These are phyloP conservation scores for Leptinotarsa juncta DNA, from an alignment of 2,888 invertebrate genomes.

Conservation along the genomic window DNA sequence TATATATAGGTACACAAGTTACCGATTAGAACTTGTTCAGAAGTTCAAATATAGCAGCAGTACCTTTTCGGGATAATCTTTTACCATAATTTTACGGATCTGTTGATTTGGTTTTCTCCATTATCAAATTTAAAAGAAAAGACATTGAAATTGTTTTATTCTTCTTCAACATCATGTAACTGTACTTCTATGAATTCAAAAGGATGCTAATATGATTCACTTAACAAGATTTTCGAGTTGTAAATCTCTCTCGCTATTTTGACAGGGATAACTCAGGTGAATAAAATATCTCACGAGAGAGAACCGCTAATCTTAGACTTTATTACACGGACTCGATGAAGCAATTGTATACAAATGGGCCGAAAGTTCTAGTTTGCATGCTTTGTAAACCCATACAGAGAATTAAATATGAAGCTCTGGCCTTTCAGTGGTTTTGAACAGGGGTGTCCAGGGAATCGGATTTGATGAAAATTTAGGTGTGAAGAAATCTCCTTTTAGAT, in stretches of 20 bases:
- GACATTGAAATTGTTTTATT: not conserved
- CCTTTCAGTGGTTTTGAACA: not conserved
- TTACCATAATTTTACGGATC: no score
- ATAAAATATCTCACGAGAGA: slow-evolving; percentile 7
- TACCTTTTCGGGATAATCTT: no score
- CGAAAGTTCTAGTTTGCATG: slow-evolving; percentile 2
- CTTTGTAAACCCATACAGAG: slow-evolving; percentile 9
- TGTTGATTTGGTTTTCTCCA: not conserved
- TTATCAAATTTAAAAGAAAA: not conserved
- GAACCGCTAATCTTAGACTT: slow-evolving; percentile 11
- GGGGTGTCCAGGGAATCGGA: not conserved
- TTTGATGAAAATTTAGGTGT: not conserved
- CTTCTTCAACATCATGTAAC: not conserved
- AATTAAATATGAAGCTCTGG: slow-evolving; percentile 5
- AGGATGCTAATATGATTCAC: not conserved
- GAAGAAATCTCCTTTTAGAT: not conserved
- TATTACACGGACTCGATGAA: slow-evolving; percentile 4
- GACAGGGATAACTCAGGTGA: slow-evolving; percentile 4
- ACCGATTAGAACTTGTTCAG: no score
- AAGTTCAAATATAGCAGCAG: no score
- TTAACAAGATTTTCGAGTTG: slow-evolving; percentile 2
- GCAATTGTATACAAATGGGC: slow-evolving; percentile 6
- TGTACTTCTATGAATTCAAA: not conserved
- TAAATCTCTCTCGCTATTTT: slow-evolving; percentile 7
- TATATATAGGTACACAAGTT: no score